Conservation (phyloP, 1,140 invertebrate species). For the roundworm (Caenorhabditis elegans) region WBcel235 BX284602.5:7164501-7165000, state of each 20-base stretch:
- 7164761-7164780: slow-evolving; percentile 66
- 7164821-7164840: slow-evolving; percentile 59
- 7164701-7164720: neutral
- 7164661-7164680: no score
- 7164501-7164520: no score
- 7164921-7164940: slow-evolving; percentile 68
- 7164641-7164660: no score
- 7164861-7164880: neutral
- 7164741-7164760: slow-evolving; percentile 67
- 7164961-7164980: slow-evolving; percentile 66
- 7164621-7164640: neutral
- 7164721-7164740: no score
- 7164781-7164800: slow-evolving; percentile 67
- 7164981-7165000: slow-evolving; percentile 63
- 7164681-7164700: neutral
- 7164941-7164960: slow-evolving; percentile 67
- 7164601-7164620: neutral
- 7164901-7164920: slow-evolving; percentile 66
- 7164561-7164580: no score
- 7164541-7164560: no score
- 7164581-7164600: no score
- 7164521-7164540: no score
- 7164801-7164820: slow-evolving; percentile 64
- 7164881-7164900: neutral
- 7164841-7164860: slow-evolving; percentile 51